A percentile compares a stretch with the other conserved stretches of the same genome.
Conservation (phyloP, 1,140 invertebrate genomes). For the Heliothis subflexa region DNA sequence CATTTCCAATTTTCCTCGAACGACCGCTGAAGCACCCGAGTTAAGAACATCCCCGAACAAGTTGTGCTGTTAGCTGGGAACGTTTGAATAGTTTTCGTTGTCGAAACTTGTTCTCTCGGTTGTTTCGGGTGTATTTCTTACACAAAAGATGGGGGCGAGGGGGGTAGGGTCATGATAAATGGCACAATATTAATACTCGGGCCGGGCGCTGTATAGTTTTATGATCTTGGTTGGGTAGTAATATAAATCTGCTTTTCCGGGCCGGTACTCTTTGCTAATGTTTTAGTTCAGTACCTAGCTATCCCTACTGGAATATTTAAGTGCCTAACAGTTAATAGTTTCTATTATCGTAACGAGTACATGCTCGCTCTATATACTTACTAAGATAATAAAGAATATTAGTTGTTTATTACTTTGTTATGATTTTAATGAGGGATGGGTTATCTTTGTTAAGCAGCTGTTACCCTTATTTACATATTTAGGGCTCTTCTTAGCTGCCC, state of each 20-base stretch:
- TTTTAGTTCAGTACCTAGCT: constrained; percentile 58
- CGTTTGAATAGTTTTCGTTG: constrained; percentile 80
- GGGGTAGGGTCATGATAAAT: constrained; percentile 78
- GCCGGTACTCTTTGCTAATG: constrained; percentile 62
- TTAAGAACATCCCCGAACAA: constrained; percentile 83
- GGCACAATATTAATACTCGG: constrained; percentile 79
- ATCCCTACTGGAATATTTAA: constrained; percentile 40
- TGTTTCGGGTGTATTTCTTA: constrained; percentile 81
- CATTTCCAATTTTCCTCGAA: constrained; percentile 83
- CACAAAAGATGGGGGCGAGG: constrained; percentile 74
- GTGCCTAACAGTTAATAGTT: constrained; percentile 36
- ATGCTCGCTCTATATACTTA: background rate
- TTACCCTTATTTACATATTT: no score
- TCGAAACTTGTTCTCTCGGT: constrained; percentile 79
- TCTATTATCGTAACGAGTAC: constrained; percentile 35
- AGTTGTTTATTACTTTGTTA: constrained; percentile 14
- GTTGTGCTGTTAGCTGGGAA: constrained; percentile 79
- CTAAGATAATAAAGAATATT: constrained; percentile 9
- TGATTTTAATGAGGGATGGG: constrained; percentile 18
- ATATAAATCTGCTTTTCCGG: constrained; percentile 83
- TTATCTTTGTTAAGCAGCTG: background rate
- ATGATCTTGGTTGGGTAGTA: constrained; percentile 84
- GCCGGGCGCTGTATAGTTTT: constrained; percentile 78
- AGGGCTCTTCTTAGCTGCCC: no score
- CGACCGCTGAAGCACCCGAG: constrained; percentile 80